These are phyloP conservation scores for Eulemur coronatus DNA, from an alignment of 2,797 vertebrate species.

Conservation along the genomic window DNA sequence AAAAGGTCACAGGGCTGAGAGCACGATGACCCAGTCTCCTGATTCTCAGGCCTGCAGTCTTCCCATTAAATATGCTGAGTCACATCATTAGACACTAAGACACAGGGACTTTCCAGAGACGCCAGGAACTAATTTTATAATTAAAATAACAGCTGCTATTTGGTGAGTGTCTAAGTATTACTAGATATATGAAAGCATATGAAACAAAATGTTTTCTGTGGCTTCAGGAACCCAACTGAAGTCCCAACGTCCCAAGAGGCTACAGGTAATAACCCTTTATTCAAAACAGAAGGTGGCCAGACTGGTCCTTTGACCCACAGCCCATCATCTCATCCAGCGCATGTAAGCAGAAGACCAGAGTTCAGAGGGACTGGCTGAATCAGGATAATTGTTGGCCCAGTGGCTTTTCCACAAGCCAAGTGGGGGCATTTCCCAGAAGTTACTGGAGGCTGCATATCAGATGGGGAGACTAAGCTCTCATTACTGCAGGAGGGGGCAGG, in stretches of 20 bases:
- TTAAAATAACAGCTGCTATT: constrained; percentile 11
- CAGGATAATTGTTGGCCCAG: not conserved
- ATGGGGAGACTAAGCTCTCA: not conserved
- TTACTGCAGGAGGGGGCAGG: not conserved
- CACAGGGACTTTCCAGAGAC: not conserved
- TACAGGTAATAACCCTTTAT: not conserved
- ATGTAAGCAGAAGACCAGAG: not conserved
- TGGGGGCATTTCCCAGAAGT: not conserved
- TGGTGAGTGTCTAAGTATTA: not conserved
- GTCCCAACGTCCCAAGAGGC: not conserved
- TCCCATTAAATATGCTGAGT: not conserved
- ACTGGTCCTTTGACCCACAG: too few relatives aligned
- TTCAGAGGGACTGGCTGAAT: not conserved
- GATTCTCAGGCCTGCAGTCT: rapidly evolving
- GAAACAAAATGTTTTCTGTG: not conserved
- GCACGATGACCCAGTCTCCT: not conserved
- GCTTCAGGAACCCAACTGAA: constrained; percentile 8
- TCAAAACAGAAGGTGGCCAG: not conserved
- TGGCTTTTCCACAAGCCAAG: not conserved
- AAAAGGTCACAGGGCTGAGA: not conserved
- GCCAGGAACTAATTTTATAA: not conserved
- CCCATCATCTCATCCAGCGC: not conserved
- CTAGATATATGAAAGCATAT: not conserved
- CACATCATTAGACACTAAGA: not conserved
- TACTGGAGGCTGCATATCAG: not conserved